A percentile compares a stretch with the other conserved stretches of the same genome.
Conservation (phyloP, 2,113 vertebrate genomes). For the Megaceryle maxima region DNA sequence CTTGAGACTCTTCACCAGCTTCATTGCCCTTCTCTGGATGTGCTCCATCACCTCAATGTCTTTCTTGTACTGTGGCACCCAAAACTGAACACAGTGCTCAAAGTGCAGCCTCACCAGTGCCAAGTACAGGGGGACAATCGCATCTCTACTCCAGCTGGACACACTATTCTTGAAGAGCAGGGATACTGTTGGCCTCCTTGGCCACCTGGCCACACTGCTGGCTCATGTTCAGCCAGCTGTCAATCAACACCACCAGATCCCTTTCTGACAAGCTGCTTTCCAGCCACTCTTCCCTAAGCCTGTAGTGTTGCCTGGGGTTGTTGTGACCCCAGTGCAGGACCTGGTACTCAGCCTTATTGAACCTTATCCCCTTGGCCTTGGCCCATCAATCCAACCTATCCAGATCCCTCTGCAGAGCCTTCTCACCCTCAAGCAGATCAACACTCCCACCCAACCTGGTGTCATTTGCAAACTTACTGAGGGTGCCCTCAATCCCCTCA, state of each 20-base stretch:
- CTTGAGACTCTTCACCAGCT: background rate
- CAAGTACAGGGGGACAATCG: rapidly evolving
- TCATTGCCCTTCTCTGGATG: rapidly evolving
- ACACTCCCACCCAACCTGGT: background rate
- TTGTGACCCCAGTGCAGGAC: background rate
- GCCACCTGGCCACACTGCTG: background rate
- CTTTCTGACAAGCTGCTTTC: background rate
- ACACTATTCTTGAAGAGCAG: background rate
- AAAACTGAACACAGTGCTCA: background rate
- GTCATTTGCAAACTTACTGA: background rate
- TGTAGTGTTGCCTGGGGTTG: background rate
- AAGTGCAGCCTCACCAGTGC: background rate
- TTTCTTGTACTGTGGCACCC: background rate
- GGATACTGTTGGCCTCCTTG: background rate
- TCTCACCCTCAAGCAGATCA: background rate
- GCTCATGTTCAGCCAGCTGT: background rate
- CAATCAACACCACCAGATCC: rapidly evolving
- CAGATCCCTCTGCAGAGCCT: background rate
- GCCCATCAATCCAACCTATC: background rate
- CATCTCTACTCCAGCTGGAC: background rate
- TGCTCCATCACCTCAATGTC: background rate
- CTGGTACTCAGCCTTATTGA: background rate
- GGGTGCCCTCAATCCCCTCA: rapidly evolving
- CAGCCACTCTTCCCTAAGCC: background rate
- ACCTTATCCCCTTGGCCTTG: background rate